These are phyloP conservation scores for Pristionchus fissidentatus DNA, from an alignment of 2,888 invertebrate genomes.

Conservation along the genomic window DNA sequence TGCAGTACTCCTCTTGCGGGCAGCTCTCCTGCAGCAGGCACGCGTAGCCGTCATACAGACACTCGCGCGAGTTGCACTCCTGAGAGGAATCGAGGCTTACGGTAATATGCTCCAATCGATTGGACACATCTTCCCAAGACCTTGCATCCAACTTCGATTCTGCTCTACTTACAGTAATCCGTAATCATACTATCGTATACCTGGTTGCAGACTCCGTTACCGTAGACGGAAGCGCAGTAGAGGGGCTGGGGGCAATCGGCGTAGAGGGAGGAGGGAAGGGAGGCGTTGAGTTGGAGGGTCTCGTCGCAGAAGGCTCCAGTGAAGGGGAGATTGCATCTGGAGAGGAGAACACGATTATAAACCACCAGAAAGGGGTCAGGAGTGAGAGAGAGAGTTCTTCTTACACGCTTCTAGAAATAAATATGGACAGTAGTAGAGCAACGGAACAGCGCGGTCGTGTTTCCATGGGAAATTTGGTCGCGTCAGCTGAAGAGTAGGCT, in stretches of 20 bases:
- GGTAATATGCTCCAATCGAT: no score
- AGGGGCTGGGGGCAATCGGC: constrained; percentile 13
- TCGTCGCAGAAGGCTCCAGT: constrained; percentile 11
- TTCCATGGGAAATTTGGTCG: no score
- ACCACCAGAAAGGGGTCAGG: not conserved
- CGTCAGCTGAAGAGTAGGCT: no score
- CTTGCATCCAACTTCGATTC: no score
- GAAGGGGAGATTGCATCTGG: constrained; percentile 38
- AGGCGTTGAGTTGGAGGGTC: constrained; percentile 20
- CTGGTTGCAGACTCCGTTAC: constrained; percentile 31
- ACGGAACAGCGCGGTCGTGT: no score
- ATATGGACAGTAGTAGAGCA: no score
- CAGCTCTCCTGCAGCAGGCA: not conserved
- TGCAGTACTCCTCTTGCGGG: constrained; percentile 34
- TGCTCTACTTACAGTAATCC: not conserved
- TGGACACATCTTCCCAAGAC: not conserved
- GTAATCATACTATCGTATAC: not conserved
- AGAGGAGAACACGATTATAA: not conserved
- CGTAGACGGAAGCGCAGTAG: constrained; percentile 24
- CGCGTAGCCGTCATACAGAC: constrained; percentile 34
- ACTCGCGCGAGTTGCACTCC: constrained; percentile 40
- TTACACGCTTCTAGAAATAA: no score
- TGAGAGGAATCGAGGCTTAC: not conserved
- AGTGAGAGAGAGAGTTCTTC: no score
- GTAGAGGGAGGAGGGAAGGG: constrained; percentile 2